Conservation (phyloP, 2,113 vertebrate genomes). For the Megalops atlanticus region DNA sequence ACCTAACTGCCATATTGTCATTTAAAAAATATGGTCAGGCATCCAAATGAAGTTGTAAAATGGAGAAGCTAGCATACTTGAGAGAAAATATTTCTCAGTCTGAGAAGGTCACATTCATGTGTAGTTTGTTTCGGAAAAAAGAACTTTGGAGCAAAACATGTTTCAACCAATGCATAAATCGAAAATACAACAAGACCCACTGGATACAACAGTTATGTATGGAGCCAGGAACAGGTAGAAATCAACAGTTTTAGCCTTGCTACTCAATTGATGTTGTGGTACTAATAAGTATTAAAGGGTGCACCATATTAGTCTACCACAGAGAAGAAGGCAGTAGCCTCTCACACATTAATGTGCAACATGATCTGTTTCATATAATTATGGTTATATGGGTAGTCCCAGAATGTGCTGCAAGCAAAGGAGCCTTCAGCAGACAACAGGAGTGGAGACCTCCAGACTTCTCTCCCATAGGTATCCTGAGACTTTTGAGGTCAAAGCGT, state of each 20-base stretch:
- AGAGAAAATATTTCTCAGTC: neutral
- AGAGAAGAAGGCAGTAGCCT: neutral
- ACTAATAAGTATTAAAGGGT: neutral
- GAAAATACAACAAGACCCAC: constrained; percentile 15
- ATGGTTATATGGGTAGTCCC: neutral
- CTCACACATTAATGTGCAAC: neutral
- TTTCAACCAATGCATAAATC: constrained; percentile 10
- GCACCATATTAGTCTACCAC: constrained; percentile 1
- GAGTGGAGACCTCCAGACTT: neutral
- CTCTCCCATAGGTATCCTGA: neutral
- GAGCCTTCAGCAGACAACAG: neutral
- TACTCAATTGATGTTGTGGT: constrained; percentile 13
- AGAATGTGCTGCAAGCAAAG: neutral
- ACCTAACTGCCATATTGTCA: neutral
- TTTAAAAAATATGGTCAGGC: neutral
- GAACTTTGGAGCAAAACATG: neutral
- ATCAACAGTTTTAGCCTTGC: constrained; percentile 7
- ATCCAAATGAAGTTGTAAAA: neutral
- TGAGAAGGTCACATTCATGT: constrained; percentile 33
- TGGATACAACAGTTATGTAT: constrained; percentile 22
- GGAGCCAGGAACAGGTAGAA: constrained; percentile 8
- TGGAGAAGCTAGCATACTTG: neutral
- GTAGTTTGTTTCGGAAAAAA: neutral
- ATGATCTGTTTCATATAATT: neutral
- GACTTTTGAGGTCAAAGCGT: neutral